These are phyloP conservation scores for Drosophila nasuta DNA, from an alignment of 1,140 invertebrate species.

Conservation along the genomic window DNA sequence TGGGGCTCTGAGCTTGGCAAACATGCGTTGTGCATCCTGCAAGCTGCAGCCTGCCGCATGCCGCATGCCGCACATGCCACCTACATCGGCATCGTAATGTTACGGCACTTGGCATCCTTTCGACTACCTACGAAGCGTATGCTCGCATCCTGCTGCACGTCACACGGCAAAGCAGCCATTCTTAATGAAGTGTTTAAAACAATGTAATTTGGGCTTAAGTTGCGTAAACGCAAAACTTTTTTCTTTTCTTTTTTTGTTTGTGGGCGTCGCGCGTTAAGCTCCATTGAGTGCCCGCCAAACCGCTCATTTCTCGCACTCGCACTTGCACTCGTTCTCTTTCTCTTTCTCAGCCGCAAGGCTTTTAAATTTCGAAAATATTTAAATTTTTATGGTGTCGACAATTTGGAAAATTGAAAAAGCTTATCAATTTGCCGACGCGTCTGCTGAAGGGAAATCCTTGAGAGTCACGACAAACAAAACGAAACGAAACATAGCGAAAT, in stretches of 20 bases:
- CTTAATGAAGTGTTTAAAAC: slow-evolving; percentile 82
- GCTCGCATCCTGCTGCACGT: slow-evolving; percentile 16
- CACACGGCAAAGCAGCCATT: slow-evolving; percentile 49
- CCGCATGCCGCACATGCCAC: slow-evolving; percentile 4
- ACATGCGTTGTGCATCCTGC: slow-evolving; percentile 72
- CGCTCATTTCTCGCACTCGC: neutral
- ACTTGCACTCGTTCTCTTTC: too few species aligned
- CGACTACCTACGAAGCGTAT: slow-evolving; percentile 16
- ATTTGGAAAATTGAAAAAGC: slow-evolving; percentile 75
- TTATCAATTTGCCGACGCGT: slow-evolving; percentile 26
- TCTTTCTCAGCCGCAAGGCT: slow-evolving; percentile 37
- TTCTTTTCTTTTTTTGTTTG: slow-evolving; percentile 18
- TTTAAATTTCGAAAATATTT: slow-evolving; percentile 79
- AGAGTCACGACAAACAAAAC: slow-evolving; percentile 10
- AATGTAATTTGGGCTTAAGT: slow-evolving; percentile 80
- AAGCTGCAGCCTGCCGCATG: slow-evolving; percentile 1
- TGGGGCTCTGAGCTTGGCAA: slow-evolving; percentile 76
- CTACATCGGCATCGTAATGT: neutral
- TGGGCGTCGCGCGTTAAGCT: slow-evolving; percentile 43
- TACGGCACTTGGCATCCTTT: slow-evolving; percentile 61
- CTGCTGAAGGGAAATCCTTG: slow-evolving; percentile 4
- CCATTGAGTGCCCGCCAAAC: slow-evolving; percentile 32
- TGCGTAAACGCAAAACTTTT: slow-evolving; percentile 51
- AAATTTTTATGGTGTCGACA: slow-evolving; percentile 74
- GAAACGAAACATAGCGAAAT: neutral